A percentile compares a stretch with the other conserved stretches of the same genome.
phyloP scores from a whole-genome alignment of 2,888 invertebrate species.

The Cephus spinipes region DNA sequence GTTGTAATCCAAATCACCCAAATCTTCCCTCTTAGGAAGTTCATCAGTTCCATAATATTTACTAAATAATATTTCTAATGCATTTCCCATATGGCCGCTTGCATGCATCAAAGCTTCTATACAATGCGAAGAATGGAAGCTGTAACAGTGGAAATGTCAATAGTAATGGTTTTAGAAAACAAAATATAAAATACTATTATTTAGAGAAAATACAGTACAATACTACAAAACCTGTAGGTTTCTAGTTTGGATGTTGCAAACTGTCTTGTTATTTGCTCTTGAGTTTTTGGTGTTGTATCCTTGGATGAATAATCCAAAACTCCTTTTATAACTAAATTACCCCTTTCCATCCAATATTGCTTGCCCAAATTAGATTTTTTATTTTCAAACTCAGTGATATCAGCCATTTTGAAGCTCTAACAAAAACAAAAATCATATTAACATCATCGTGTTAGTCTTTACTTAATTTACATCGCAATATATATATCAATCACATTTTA shows the following conservation, averaged over 20 bases:
- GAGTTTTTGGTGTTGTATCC: conserved; percentile 71
- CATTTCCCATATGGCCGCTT: conserved; percentile 77
- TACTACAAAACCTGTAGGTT: conserved; percentile 68
- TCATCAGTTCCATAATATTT: conserved; percentile 75
- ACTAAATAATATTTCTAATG: conserved; percentile 76
- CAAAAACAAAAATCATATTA: conserved; percentile 28
- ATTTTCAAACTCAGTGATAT: conserved; percentile 70
- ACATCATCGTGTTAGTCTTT: background rate
- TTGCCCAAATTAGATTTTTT: conserved; percentile 77
- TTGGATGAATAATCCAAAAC: conserved; percentile 76
- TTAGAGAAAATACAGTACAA: conserved; percentile 21
- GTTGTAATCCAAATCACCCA: conserved; percentile 63
- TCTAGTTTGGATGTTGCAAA: conserved; percentile 81
- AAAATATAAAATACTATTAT: conserved; percentile 12
- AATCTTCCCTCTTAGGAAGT: conserved; percentile 61
- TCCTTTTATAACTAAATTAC: conserved; percentile 80
- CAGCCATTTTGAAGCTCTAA: conserved; percentile 68
- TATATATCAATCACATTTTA: background rate
- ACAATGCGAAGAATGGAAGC: conserved; percentile 81
- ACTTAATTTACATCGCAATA: background rate
- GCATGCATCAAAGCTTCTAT: conserved; percentile 78
- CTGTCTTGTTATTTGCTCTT: conserved; percentile 75
- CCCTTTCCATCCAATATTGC: conserved; percentile 82
- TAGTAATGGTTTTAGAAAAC: conserved; percentile 15
- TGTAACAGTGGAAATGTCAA: conserved; percentile 65